phyloP scores from a whole-genome alignment of 2,113 vertebrate species.

The Pterophyllum scalare region DNA sequence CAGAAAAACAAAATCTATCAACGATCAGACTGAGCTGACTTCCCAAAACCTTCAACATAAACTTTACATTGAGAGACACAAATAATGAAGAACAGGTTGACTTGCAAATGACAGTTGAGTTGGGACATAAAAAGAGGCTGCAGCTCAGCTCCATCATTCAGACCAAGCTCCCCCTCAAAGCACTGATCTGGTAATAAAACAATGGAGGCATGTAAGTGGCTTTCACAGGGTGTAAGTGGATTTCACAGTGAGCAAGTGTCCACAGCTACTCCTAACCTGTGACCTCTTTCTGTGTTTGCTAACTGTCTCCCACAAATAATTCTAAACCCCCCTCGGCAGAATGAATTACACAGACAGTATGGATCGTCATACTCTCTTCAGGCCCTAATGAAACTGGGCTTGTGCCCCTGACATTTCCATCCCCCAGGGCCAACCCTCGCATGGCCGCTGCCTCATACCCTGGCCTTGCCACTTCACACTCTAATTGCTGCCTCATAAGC shows the following conservation, averaged over 20 bases:
- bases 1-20: constrained; percentile 10
- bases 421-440: constrained; percentile 60
- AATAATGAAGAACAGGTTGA: neutral
- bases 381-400: constrained; percentile 72
- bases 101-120: constrained; percentile 16
- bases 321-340: constrained; percentile 24
- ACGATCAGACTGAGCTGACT: constrained; percentile 4
- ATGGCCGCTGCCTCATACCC: constrained; percentile 53
- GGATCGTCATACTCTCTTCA: constrained; percentile 67
- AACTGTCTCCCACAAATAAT: constrained; percentile 70
- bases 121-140: neutral
- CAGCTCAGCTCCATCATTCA: constrained; percentile 14
- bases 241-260: constrained; percentile 62
- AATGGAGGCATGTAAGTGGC: constrained; percentile 60
- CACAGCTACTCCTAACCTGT: constrained; percentile 58
- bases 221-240: constrained; percentile 64
- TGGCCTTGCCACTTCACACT: constrained; percentile 70
- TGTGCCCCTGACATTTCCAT: constrained; percentile 70
- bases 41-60: neutral
- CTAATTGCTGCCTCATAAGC: constrained; percentile 82
- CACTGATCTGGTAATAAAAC: constrained; percentile 61
- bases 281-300: constrained; percentile 61
- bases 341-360: constrained; percentile 75
- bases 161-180: constrained; percentile 16
- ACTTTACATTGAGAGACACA: neutral